Percentiles rank a stretch among this genome's conserved stretches.
Conservation (phyloP, 1,140 invertebrate species). For the Ctenoplectra terminalis region DNA sequence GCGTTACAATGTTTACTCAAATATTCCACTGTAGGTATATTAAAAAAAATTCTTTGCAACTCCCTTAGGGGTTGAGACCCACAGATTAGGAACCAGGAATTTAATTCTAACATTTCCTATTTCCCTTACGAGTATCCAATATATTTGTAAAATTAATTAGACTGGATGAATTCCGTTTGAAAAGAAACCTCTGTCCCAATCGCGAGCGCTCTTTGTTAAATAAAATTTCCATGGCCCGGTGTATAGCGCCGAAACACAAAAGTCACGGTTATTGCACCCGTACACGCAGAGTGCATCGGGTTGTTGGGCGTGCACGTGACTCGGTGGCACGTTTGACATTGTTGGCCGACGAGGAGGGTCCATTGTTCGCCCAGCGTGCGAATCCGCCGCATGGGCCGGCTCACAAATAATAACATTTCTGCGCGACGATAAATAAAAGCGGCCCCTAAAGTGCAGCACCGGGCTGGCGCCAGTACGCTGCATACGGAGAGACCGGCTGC, state of each 20-base stretch:
- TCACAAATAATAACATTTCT: conserved; percentile 65
- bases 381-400: conserved; percentile 52
- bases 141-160: too few species aligned
- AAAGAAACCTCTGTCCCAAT: too few species aligned
- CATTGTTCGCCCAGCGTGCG: conserved; percentile 72
- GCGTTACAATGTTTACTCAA: too few species aligned
- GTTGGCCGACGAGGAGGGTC: conserved; percentile 66
- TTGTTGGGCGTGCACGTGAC: conserved; percentile 61
- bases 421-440: conserved; percentile 63
- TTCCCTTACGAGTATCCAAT: too few species aligned
- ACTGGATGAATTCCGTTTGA: too few species aligned
- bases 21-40: too few species aligned
- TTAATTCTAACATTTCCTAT: too few species aligned
- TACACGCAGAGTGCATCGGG: conserved; percentile 6
- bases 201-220: too few species aligned
- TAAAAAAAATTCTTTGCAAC: too few species aligned
- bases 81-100: too few species aligned
- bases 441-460: conserved; percentile 43
- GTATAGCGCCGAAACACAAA: conserved; percentile 71
- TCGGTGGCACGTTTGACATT: conserved; percentile 72
- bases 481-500: background rate
- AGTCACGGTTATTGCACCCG: conserved; percentile 74
- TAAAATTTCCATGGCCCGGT: background rate
- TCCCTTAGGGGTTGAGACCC: too few species aligned
- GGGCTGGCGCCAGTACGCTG: conserved; percentile 37